Percentiles rank a stretch among this genome's conserved stretches.
phyloP scores from a whole-genome alignment of 2,113 vertebrate genomes.

The Forbesichthys papilliferus region DNA sequence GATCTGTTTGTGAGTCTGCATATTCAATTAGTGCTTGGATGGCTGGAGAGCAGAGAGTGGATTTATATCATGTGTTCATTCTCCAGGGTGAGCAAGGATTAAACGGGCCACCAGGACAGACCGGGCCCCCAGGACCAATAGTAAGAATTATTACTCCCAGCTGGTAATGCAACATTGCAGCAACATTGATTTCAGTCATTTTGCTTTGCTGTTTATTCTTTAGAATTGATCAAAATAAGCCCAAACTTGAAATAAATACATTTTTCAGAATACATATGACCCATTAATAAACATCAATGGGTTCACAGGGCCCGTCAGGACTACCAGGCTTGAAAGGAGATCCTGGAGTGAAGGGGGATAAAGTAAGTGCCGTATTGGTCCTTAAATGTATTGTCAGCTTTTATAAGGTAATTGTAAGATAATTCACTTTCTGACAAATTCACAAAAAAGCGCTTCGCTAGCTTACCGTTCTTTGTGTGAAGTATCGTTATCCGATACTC shows the following conservation, averaged over 20 bases:
- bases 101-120: slow-evolving; percentile 84
- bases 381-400: not conserved
- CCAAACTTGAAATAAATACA: slow-evolving; percentile 1
- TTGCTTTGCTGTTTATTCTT: too few relatives aligned
- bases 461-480: too few relatives aligned
- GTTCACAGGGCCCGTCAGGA: slow-evolving; percentile 84
- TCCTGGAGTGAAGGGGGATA: slow-evolving; percentile 85
- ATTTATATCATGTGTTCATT: slow-evolving; percentile 20
- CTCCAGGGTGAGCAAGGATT: slow-evolving; percentile 88
- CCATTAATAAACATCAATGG: slow-evolving; percentile 19
- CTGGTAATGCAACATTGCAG: too few relatives aligned
- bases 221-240: not conserved
- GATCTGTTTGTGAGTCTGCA: not conserved
- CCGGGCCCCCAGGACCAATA: slow-evolving; percentile 87
- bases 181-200: too few relatives aligned
- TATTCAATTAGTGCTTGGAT: not conserved
- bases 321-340: slow-evolving; percentile 89
- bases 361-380: slow-evolving; percentile 73
- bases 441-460: too few relatives aligned
- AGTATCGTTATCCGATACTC: too few relatives aligned
- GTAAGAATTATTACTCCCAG: slow-evolving; percentile 68
- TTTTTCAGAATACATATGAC: not conserved
- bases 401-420: too few relatives aligned
- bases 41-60: not conserved
- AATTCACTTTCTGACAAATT: too few relatives aligned